Percentiles rank a stretch among this genome's conserved stretches.
Evolutionary conservation across 2,797 vertebrate genomes (phyloP).

Genomic region (Acrossocheilus wenchowensis): DNA sequence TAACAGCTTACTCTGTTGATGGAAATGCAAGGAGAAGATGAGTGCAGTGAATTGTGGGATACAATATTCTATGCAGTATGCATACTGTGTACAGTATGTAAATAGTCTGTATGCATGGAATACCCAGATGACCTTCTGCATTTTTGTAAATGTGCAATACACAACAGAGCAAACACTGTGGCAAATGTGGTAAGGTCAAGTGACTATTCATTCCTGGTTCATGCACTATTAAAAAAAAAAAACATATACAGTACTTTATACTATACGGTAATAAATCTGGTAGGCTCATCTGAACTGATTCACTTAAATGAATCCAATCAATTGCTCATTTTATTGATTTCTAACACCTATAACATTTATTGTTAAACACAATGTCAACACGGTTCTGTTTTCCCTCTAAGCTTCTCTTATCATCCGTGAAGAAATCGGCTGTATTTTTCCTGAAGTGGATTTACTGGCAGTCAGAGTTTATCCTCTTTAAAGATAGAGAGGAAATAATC

Average conservation of each 20-base stretch:
- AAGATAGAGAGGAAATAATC: slow-evolving; percentile 12
- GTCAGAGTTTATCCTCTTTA: slow-evolving; percentile 28
- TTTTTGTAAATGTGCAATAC: background rate
- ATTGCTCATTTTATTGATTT: background rate
- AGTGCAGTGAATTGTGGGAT: background rate
- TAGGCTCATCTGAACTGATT: background rate
- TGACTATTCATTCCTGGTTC: background rate
- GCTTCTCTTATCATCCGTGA: background rate
- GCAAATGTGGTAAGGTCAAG: background rate
- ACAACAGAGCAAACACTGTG: background rate
- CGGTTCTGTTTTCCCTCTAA: background rate
- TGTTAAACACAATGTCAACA: background rate
- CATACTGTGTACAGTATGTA: background rate
- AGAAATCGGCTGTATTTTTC: background rate
- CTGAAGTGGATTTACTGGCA: slow-evolving; percentile 26
- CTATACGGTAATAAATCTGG: background rate
- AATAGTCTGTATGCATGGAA: background rate
- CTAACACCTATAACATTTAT: background rate
- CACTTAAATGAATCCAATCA: background rate
- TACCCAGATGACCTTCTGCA: background rate
- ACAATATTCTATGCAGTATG: background rate
- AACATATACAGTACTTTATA: background rate
- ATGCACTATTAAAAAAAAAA: too few relatives aligned
- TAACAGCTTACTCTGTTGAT: background rate
- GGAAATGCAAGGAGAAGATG: background rate